phyloP scores from a whole-genome alignment of 2,113 vertebrate species.

The Raja brachyura region DNA sequence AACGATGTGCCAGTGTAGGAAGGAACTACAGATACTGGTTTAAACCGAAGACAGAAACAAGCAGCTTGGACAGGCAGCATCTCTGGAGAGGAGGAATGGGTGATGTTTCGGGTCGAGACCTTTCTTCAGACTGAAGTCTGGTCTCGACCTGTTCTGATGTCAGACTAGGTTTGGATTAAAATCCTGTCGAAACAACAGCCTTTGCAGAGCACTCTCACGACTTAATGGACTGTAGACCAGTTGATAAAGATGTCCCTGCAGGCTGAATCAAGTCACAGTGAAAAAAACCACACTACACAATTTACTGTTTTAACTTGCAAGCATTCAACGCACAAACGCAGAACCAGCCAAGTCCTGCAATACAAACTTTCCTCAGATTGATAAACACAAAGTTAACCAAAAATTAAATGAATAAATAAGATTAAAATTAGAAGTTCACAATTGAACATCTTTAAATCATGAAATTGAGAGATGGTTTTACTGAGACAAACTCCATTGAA shows the following conservation, averaged over 20 bases:
- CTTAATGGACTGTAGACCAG: background rate
- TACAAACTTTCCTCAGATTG: background rate
- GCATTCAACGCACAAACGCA: background rate
- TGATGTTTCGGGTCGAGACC: too few relatives aligned
- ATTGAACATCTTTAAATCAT: background rate
- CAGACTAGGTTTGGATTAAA: background rate
- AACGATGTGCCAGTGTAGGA: background rate
- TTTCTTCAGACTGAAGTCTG: too few relatives aligned
- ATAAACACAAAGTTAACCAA: background rate
- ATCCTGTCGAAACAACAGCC: background rate
- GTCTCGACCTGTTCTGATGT: background rate
- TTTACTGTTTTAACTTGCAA: background rate
- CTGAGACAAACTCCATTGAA: background rate
- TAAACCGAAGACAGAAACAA: too few relatives aligned
- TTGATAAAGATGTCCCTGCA: background rate
- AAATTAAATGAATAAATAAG: background rate
- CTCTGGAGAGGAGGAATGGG: too few relatives aligned
- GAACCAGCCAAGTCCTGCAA: background rate
- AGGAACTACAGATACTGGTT: too few relatives aligned
- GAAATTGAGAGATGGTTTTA: background rate
- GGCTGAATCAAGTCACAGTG: background rate
- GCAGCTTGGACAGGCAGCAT: too few relatives aligned
- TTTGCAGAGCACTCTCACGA: background rate
- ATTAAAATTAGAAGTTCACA: background rate
- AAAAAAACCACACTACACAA: background rate